phyloP scores from a whole-genome alignment of 35 echinoderm and acorn worm genomes.

The Stichopus chloronotus region DNA sequence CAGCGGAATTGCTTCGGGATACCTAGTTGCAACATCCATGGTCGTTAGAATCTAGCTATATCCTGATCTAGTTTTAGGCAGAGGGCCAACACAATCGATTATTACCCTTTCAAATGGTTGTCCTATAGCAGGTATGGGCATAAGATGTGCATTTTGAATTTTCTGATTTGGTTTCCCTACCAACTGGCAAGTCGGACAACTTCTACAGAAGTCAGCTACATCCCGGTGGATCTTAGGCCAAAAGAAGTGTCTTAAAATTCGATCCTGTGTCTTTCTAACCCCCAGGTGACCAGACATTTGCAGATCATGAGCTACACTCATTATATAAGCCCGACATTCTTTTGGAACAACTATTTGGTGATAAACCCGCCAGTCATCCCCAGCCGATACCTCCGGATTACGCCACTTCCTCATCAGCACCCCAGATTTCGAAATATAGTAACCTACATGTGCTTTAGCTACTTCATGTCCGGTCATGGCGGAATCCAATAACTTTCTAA shows the following conservation, averaged over 20 bases:
- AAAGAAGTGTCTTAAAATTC: conserved; percentile 60
- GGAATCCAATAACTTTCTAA: background rate
- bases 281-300: conserved; percentile 62
- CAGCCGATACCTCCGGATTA: too few relatives aligned
- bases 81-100: conserved; percentile 22
- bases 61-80: conserved; percentile 37
- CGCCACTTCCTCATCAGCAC: too few relatives aligned
- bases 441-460: conserved; percentile 14
- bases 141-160: conserved; percentile 31
- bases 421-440: too few relatives aligned
- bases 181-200: conserved; percentile 39
- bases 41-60: conserved; percentile 7
- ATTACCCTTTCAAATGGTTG: conserved; percentile 28
- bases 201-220: conserved; percentile 31
- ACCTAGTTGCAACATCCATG: too few relatives aligned
- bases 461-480: background rate
- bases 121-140: conserved; percentile 14
- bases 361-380: conserved; percentile 1
- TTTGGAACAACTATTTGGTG: too few relatives aligned
- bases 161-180: conserved; percentile 29
- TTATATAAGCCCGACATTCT: conserved; percentile 29
- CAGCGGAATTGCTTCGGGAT: conserved; percentile 59
- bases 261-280: conserved; percentile 52
- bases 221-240: conserved; percentile 48
- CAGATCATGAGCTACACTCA: conserved; percentile 54